These are phyloP conservation scores for Orthonyx spaldingii DNA, from an alignment of 2,113 vertebrate genomes.

Conservation along the genomic window DNA sequence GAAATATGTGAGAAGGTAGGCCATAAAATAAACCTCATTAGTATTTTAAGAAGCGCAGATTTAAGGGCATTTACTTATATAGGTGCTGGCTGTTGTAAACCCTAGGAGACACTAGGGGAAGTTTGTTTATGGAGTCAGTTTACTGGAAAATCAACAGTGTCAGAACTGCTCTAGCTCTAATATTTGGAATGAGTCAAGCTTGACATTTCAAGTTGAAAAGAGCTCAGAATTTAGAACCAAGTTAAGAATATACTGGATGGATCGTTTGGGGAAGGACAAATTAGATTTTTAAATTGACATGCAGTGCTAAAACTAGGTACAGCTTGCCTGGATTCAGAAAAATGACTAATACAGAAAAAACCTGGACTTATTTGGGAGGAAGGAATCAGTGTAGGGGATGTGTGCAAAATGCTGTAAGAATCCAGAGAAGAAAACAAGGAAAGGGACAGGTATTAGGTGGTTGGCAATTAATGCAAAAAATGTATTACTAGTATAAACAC, in stretches of 20 bases:
- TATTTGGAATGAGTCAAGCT: constrained; percentile 21
- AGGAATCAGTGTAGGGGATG: not conserved
- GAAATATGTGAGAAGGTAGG: not conserved
- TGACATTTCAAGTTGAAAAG: constrained; percentile 23
- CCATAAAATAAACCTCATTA: not conserved
- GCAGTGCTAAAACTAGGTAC: constrained; percentile 17
- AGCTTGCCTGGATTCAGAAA: constrained; percentile 17
- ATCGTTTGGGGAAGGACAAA: not conserved
- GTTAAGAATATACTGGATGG: constrained; percentile 15
- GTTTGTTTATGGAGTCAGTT: not conserved
- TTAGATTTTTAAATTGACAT: constrained; percentile 8
- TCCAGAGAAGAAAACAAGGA: not conserved
- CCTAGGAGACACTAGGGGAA: not conserved
- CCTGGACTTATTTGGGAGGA: not conserved
- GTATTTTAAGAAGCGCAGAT: not conserved
- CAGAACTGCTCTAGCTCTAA: not conserved
- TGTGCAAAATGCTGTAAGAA: not conserved
- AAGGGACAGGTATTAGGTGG: not conserved
- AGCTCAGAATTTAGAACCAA: not conserved
- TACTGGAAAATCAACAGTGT: not conserved
- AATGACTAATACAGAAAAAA: constrained; percentile 45
- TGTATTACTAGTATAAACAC: not conserved
- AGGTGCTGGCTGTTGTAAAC: not conserved
- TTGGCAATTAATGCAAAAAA: not conserved
- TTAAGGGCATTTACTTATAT: not conserved